Percentiles rank a stretch among this genome's conserved stretches.
Evolutionary conservation across 2,113 vertebrate species (phyloP).

Genomic region (Diglossa brunneiventris): DNA sequence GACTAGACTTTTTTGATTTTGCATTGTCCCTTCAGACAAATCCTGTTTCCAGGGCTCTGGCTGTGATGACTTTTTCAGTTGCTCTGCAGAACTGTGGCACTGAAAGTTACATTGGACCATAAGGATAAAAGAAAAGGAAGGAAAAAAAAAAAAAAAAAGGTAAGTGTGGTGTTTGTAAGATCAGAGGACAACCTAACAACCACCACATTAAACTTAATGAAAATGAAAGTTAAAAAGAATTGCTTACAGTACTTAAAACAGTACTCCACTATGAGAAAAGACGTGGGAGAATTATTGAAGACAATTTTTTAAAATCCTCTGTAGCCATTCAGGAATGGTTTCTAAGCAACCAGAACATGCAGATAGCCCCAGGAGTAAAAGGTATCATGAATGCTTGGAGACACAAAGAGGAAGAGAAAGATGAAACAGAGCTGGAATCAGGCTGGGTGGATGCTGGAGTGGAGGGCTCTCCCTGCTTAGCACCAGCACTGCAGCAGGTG

Average conservation of each 20-base stretch:
- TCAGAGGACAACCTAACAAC: neutral
- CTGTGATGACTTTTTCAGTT: neutral
- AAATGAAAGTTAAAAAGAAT: neutral
- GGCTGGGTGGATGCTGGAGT: neutral
- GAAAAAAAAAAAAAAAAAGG: neutral
- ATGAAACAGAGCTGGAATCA: neutral
- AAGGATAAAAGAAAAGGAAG: neutral
- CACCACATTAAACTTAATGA: neutral
- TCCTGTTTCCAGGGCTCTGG: neutral
- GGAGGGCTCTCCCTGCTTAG: rapidly evolving
- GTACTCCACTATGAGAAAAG: neutral
- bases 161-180: neutral
- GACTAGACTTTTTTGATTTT: neutral
- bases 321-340: slow-evolving; percentile 32
- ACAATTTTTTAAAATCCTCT: neutral
- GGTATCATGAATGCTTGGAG: neutral
- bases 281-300: neutral
- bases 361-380: slow-evolving; percentile 12
- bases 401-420: slow-evolving; percentile 11
- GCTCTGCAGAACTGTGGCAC: neutral
- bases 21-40: neutral
- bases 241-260: neutral
- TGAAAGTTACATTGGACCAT: neutral
- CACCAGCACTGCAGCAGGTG: rapidly evolving
- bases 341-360: slow-evolving; percentile 49